Conservation (phyloP, 2,888 invertebrate species). For the Eudasyphora cyanicolor region DNA sequence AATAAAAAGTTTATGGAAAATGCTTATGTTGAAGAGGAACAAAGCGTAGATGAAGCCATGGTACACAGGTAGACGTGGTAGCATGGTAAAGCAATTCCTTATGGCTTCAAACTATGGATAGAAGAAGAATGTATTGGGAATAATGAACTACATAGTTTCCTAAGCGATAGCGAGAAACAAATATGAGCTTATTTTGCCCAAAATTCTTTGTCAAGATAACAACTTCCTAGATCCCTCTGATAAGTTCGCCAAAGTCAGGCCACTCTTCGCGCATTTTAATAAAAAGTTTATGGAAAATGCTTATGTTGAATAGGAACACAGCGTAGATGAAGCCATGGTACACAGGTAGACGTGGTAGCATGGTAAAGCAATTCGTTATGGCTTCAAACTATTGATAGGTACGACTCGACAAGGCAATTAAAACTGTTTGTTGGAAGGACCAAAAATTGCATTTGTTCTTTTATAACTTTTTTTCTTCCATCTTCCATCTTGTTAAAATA, state of each 20-base stretch:
- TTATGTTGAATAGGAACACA: conserved; percentile 28
- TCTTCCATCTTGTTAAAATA: background rate
- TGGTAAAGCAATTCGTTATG: conserved; percentile 36
- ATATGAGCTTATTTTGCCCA: conserved; percentile 18
- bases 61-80: conserved; percentile 34
- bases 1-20: too few relatives aligned
- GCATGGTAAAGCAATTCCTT: conserved; percentile 36
- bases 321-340: conserved; percentile 32
- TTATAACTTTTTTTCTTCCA: background rate
- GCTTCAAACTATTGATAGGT: conserved; percentile 24
- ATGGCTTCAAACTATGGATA: conserved; percentile 33
- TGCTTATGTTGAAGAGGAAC: too few relatives aligned
- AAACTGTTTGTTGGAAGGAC: conserved; percentile 21
- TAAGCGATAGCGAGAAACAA: conserved; percentile 24
- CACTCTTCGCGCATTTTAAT: too few relatives aligned
- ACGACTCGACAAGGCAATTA: conserved; percentile 29
- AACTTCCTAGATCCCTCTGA: too few relatives aligned
- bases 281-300: too few relatives aligned
- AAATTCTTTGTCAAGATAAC: background rate
- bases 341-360: conserved; percentile 34
- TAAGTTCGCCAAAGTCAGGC: too few relatives aligned
- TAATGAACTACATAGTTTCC: conserved; percentile 33
- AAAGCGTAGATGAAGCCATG: conserved; percentile 27
- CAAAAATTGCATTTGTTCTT: conserved; percentile 2
- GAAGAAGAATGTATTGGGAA: conserved; percentile 39